Percentiles rank a stretch among this genome's conserved stretches.
Conservation (phyloP, 2,888 invertebrate species). For the Tachina lurida region DNA sequence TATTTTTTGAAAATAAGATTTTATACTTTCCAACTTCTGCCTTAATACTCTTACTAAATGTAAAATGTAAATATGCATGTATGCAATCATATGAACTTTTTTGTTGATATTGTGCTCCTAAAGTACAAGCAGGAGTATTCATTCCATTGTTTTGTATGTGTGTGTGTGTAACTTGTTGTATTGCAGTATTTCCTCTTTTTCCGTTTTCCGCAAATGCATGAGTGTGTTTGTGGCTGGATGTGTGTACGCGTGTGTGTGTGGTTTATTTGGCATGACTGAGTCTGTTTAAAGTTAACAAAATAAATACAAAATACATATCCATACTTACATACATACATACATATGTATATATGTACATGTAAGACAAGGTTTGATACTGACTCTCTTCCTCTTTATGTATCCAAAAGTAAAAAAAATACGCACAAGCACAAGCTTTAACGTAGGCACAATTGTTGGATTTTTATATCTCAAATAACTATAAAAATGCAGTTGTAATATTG, state of each 20-base stretch:
- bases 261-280: slow-evolving; percentile 61
- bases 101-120: slow-evolving; percentile 12
- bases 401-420: slow-evolving; percentile 56
- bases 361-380: slow-evolving; percentile 20
- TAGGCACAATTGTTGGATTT: slow-evolving; percentile 6
- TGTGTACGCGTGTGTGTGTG: slow-evolving; percentile 27
- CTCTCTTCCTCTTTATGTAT: slow-evolving; percentile 38
- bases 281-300: slow-evolving; percentile 51
- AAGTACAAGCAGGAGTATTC: slow-evolving; percentile 10
- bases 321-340: too few relatives aligned
- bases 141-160: background rate
- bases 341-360: background rate
- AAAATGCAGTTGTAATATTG: slow-evolving; percentile 17
- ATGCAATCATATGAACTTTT: background rate
- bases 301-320: slow-evolving; percentile 4
- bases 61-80: background rate
- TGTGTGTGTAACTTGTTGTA: slow-evolving; percentile 30
- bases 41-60: background rate
- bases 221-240: background rate
- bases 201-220: slow-evolving; percentile 62
- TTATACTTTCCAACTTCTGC: slow-evolving; percentile 18
- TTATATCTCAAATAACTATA: slow-evolving; percentile 29
- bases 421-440: slow-evolving; percentile 33
- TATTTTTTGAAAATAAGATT: background rate
- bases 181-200: slow-evolving; percentile 65